Evolutionary conservation across 2,888 invertebrate genomes (phyloP), one percentile per base, ranked within the genome.

Genomic region (Euplexia lucipara): DNA sequence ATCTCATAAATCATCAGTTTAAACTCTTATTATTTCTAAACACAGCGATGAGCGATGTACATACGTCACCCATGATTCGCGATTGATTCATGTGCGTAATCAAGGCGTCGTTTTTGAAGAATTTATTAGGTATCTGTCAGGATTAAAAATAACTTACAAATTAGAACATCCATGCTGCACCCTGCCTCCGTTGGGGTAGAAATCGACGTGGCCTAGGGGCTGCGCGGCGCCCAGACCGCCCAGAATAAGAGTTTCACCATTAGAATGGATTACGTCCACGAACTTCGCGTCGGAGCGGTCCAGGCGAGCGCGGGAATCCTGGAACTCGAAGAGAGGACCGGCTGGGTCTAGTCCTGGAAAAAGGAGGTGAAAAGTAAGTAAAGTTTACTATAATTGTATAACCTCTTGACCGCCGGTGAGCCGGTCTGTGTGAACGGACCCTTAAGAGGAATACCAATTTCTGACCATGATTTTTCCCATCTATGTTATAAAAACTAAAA

Each of bases 131-230:
- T 45, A 9, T 1, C 20, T 22, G 3, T 30, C n/a, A n/a, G n/a
- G n/a, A 14, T 16, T 10, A 8, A 47, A 20, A 30, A 42, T 39
- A n/a, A 85, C 92, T 88, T 83, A 95, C 83, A 99, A 96, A 92
- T 98, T 98, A 53, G 98, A 98, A 87, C 99, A 99, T 1, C 99
- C 99, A 79, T 97, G 98, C 88, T 99, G 98, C 91, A 98, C 98
- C 47, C 98, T 96, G 0, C 99, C 99, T 0, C 99, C 99, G 82
- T 99, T 99, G 0, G 98, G 98, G 90, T 98, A 98, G 87, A 98
- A 98, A 90, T 98, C 98, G 0, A 98, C 98, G 87, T 98, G 98
- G 0, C 99, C 99, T 96, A 99, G 97, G 0, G 98, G 98, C 88
- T 98, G 98, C 94, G 98, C 98, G 0, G 98, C 98, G 5, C 98